Evolutionary conservation across 1,140 invertebrate species (phyloP).

Genomic region (Philotrypesis tridentata): DNA sequence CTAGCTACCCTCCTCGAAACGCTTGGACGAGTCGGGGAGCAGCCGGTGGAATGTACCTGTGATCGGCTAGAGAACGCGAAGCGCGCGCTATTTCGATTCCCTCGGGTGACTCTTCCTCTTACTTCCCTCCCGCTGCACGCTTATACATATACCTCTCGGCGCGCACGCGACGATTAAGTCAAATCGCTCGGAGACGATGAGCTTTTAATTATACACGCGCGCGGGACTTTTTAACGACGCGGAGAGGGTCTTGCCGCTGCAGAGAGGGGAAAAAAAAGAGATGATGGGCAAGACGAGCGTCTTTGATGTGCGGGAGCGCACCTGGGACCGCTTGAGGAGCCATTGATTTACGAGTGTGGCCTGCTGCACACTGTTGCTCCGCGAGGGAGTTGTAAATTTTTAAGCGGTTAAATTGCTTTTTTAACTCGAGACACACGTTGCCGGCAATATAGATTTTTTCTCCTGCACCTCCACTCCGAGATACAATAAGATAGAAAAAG

Average conservation of each 20-base stretch:
- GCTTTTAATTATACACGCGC: slow-evolving; percentile 1
- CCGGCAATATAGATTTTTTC: background rate
- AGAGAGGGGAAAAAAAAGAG: background rate
- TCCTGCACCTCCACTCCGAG: background rate
- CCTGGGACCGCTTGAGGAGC: background rate
- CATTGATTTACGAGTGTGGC: background rate
- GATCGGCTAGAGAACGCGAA: slow-evolving; percentile 27
- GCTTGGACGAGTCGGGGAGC: background rate
- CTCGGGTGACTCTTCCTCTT: background rate
- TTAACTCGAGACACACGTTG: background rate
- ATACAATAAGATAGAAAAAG: background rate
- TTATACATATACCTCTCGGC: too few relatives aligned
- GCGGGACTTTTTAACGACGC: background rate
- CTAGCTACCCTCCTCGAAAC: background rate
- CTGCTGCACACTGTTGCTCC: background rate
- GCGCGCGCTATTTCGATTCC: slow-evolving; percentile 5
- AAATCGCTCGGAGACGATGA: slow-evolving; percentile 2
- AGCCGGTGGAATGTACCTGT: slow-evolving; percentile 46
- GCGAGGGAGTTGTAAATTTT: background rate
- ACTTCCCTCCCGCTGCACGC: background rate
- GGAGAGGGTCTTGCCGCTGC: background rate
- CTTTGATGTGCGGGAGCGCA: slow-evolving; percentile 1
- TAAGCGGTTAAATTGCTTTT: background rate
- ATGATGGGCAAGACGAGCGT: background rate
- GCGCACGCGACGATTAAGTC: background rate